Base-by-base conservation (phyloP, 2,113 vertebrate species). In the Cheilinus undulatus region DNA sequence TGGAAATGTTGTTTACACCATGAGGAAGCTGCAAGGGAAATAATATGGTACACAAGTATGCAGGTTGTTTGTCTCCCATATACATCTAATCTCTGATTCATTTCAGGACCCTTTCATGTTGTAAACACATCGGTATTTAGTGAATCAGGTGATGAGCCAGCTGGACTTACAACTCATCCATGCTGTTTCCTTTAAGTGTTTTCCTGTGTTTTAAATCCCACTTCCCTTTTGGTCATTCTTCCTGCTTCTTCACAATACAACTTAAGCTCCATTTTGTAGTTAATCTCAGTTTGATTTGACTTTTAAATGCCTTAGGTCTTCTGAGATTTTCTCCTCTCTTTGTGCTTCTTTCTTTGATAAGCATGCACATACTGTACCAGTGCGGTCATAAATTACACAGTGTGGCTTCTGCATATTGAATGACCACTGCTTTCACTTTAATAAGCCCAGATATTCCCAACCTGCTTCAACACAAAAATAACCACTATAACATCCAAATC, bases 291-390 rank as follows among this genome's bases (percentile, higher is more conserved):
- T 45, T 20, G 54, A 40, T 48, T 58, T n/a, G 48, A 68, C 53
- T 53, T 72, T 58, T 70, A 50, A 72, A 69, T 24, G 26, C 52
- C 27, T 14, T 0, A 51, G 57, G 38, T 34, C 54, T 23, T 67
- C 75, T 36, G 72, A 76, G 59, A 59, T 48, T 45, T 8, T 7
- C 50, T 13, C 3, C 22, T 66, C 30, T 70, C 62, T 85, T 85
- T 87, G 71, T 84, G 51, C 61, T 76, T 77, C 49, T 69, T 42
- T 59, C 70, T 73, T 75, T 86, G 73, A 74, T 63, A 59, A 19
- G 26, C 57, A 28, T 60, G 72, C 74, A 76, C 63, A 76, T 63
- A 63, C 80, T 68, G 54, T 26, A 22, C 27, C 22, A 68, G 54
- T 64, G 14, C 60, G 15, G 10, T 60, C 64, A 22, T 78, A 58